These are phyloP conservation scores for Illadopsis cleaveri DNA, from an alignment of 2,113 vertebrate genomes.

Conservation along the genomic window DNA sequence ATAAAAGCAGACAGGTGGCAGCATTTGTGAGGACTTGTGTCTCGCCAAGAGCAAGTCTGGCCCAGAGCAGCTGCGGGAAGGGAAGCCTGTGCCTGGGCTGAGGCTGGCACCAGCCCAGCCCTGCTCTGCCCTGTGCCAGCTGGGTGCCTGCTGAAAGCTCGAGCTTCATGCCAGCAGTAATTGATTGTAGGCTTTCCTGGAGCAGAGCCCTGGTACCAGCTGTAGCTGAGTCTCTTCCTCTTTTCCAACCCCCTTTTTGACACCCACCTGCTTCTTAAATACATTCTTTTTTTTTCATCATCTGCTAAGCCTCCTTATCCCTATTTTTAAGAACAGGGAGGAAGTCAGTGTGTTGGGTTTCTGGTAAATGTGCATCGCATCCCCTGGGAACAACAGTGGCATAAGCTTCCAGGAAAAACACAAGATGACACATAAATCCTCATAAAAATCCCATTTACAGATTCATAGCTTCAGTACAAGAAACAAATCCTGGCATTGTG, in stretches of 20 bases:
- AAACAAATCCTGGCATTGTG: constrained; percentile 61
- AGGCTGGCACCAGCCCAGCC: constrained; percentile 22
- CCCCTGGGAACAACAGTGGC: constrained; percentile 1
- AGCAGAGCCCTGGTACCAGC: constrained; percentile 47
- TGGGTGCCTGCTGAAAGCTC: constrained; percentile 31
- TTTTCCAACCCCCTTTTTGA: background rate
- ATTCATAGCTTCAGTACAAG: constrained; percentile 51
- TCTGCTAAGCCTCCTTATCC: constrained; percentile 23
- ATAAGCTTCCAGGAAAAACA: constrained; percentile 65
- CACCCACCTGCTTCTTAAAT: constrained; percentile 66
- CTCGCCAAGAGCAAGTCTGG: constrained; percentile 38
- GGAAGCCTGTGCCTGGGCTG: background rate
- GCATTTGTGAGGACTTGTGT: background rate
- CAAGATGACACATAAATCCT: constrained; percentile 56
- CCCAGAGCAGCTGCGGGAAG: constrained; percentile 30
- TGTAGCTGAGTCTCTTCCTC: constrained; percentile 50
- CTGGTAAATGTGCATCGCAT: constrained; percentile 1
- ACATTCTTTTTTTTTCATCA: constrained; percentile 9
- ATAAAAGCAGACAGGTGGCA: constrained; percentile 38
- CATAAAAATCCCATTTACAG: constrained; percentile 68
- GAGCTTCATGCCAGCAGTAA: constrained; percentile 20
- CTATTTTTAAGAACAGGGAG: constrained; percentile 26
- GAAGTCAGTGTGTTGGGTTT: constrained; percentile 2
- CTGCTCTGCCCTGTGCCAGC: constrained; percentile 29
- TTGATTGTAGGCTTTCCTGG: constrained; percentile 56